Percentiles rank a stretch among this genome's conserved stretches.
Evolutionary conservation across 2,797 vertebrate species (phyloP).

Genomic region (Propithecus perrieri): DNA sequence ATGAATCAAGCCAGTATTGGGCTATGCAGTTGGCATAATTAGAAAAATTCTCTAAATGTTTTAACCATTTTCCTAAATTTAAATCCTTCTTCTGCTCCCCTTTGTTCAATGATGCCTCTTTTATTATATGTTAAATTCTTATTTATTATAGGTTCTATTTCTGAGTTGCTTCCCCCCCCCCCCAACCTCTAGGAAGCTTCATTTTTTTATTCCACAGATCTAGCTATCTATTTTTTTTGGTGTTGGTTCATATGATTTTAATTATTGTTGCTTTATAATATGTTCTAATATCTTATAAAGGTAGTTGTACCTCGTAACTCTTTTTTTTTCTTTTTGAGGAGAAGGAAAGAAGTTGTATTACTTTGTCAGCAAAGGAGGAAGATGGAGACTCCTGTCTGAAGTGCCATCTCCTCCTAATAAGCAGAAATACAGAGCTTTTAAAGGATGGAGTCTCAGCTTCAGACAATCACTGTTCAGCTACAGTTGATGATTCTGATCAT

Average conservation of each 20-base stretch:
- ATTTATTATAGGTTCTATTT: not conserved
- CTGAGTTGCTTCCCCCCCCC: not conserved
- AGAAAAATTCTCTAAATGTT: conserved; percentile 9
- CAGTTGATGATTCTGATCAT: too few species aligned
- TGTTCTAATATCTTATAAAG: not conserved
- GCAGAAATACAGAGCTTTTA: too few species aligned
- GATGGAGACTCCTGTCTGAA: too few species aligned
- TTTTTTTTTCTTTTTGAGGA: not conserved
- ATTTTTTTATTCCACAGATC: not conserved
- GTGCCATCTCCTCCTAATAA: too few species aligned
- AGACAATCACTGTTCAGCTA: too few species aligned
- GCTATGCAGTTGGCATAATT: not conserved
- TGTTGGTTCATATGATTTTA: conserved; percentile 15
- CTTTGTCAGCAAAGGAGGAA: too few species aligned
- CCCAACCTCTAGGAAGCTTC: not conserved
- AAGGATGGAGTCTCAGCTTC: too few species aligned
- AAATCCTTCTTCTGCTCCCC: not conserved
- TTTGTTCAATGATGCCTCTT: conserved; percentile 17
- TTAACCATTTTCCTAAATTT: conserved; percentile 2
- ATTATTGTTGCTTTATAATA: conserved; percentile 18
- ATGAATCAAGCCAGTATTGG: not conserved
- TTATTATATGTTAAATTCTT: not conserved
- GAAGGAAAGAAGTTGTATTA: too few species aligned
- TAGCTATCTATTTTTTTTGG: not conserved
- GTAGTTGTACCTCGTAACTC: not conserved